Evolutionary conservation across 2,888 invertebrate species (phyloP), one percentile per base, ranked within the genome.

Genomic region (Myathropa florea): DNA sequence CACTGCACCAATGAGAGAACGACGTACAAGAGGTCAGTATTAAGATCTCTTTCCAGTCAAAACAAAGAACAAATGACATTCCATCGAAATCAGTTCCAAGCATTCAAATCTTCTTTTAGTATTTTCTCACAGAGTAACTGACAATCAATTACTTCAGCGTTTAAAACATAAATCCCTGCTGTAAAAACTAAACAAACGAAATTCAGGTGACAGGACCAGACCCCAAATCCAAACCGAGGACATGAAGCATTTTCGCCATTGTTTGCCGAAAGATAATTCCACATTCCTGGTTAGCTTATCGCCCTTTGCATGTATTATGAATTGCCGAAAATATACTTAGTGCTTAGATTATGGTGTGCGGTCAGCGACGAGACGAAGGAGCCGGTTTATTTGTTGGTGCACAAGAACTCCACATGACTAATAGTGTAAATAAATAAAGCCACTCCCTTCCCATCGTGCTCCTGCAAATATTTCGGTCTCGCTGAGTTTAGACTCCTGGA

Each of bases 241-340:
- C 24, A 10, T 46, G 57, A n/a, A 46, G 60, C 46, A 79, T 84
- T 77, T 84, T 77, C 82, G 82, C 85, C 81, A 82, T 85, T 85
- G 85, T 85, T 64, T 77, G 81, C 60, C 61, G 82, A 73, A 68
- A 82, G 73, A 83, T 83, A 86, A 83, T 86, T 83, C 83, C 65
- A 79, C 71, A 83, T 78, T 79, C 83, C 78, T 83, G 86, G 86
- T 78, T 73, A 70, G 83, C 75, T 83, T 70, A 83, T 75, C 28
- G 73, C 61, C 59, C 70, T 26, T 46, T 46, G 64, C 59, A 71
- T 83, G 78, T 75, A 79, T 67, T 83, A 83, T 83, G 79, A 83
- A 86, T 83, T 78, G 78, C 78, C 73, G 72, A 83, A 78, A 86
- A 83, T 79, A 86, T 79, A 79, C 86, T 78, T 75, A 75, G 86